Percentiles rank a stretch among this genome's conserved stretches.
Evolutionary conservation across 1,140 invertebrate genomes (phyloP).

Genomic region (Leptinotarsa defecta): DNA sequence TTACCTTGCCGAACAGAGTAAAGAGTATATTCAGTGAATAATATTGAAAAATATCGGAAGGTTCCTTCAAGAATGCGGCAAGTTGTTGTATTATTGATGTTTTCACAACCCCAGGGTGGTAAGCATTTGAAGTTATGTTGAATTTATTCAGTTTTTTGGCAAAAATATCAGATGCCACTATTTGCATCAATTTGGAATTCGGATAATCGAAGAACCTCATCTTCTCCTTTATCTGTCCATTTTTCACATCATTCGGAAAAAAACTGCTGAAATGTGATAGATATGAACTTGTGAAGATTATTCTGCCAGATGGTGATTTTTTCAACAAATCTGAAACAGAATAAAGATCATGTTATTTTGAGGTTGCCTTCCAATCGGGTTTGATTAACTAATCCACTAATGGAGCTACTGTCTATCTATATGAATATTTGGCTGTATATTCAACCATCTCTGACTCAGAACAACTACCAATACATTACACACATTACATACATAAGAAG

Average conservation of each 20-base stretch:
- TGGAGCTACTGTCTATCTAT: too few species aligned
- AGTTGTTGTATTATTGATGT: background rate
- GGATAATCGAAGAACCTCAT: slow-evolving; percentile 4
- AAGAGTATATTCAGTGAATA: too few species aligned
- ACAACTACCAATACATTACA: too few species aligned
- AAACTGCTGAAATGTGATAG: background rate
- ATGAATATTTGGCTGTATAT: too few species aligned
- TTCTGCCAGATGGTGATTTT: slow-evolving; percentile 1
- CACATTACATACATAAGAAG: too few species aligned
- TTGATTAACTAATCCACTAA: too few species aligned
- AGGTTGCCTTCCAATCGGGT: too few species aligned
- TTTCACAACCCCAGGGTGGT: slow-evolving; percentile 14
- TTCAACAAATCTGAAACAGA: slow-evolving; percentile 4
- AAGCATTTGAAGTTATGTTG: slow-evolving; percentile 12
- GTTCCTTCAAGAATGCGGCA: too few species aligned
- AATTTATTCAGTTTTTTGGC: slow-evolving; percentile 11
- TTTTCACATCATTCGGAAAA: background rate
- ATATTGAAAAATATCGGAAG: too few species aligned
- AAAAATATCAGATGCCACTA: slow-evolving; percentile 10
- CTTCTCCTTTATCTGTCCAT: background rate
- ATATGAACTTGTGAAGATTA: background rate
- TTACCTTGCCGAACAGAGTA: too few species aligned
- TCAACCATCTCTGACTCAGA: too few species aligned
- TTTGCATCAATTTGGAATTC: slow-evolving; percentile 8
- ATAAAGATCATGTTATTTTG: too few species aligned